phyloP scores from a whole-genome alignment of 2,797 vertebrate genomes.

The Pelodytes ibericus region DNA sequence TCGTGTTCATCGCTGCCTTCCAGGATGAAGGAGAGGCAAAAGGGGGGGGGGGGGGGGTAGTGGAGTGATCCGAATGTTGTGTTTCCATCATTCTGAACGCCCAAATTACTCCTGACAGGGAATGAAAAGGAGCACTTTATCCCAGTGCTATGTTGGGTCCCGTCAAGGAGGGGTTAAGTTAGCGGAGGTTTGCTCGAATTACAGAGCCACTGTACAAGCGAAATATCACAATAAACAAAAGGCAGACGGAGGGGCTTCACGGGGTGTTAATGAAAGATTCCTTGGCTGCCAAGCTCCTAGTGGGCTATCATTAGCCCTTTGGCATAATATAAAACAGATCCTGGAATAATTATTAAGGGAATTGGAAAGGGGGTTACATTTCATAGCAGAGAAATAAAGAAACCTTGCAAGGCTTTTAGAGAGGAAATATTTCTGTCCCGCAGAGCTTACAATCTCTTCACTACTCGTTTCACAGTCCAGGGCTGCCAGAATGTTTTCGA shows the following conservation, averaged over 20 bases:
- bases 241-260: conserved; percentile 8
- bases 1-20: conserved; percentile 47
- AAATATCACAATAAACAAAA: conserved; percentile 45
- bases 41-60: conserved; percentile 4
- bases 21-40: conserved; percentile 36
- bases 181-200: conserved; percentile 5
- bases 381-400: no score
- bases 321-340: background rate
- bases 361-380: no score
- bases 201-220: conserved; percentile 19
- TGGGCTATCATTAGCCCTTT: background rate
- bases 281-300: background rate
- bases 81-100: conserved; percentile 39
- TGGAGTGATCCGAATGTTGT: conserved; percentile 36
- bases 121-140: conserved; percentile 54
- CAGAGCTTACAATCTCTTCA: conserved; percentile 7
- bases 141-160: background rate
- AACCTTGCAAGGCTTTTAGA: no score
- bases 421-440: conserved; percentile 26
- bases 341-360: background rate
- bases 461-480: no score
- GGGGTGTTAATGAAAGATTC: conserved; percentile 18
- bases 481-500: no score
- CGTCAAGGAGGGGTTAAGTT: conserved; percentile 47
- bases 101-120: conserved; percentile 47